Base-by-base conservation (phyloP, 1,140 invertebrate genomes). In the Drosophila fuyamai region DNA sequence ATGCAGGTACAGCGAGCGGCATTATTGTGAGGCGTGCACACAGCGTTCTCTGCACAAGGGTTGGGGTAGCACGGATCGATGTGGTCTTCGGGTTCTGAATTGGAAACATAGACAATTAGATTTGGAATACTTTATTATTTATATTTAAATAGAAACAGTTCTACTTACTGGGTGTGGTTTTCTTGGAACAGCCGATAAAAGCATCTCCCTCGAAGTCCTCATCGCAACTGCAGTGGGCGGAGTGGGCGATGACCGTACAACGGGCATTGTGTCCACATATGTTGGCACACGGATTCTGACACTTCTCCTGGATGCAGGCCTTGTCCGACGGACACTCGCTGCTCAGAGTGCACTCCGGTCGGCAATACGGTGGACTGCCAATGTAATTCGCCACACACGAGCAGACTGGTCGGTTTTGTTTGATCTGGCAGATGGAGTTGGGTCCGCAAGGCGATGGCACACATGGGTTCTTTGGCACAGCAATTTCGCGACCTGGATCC, bases 361-460 rank as follows among this genome's bases (percentile, higher is more conserved):
- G 93, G 91, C 96, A 96, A 77, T 95, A 95, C 27, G 95, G 95
- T 46, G 96, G 95, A 78, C 94, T 95, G 38, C 96, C 96, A 27
- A 95, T 94, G 77, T 96, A 96, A 85, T 96, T 96, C 36, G 94
- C 94, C 62, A 95, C 94, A 81, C 96, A 97, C 5, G 96, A 97
- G 83, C 96, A 97, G 0, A 97, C 96, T 10, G 96, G 95, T 89
- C 95, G 94, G 48, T 95, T 94, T 91, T 96, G 95, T 93, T 95
- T 95, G 43, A 97, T 94, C 94, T 96, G 95, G 90, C 97, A 98
- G 36, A 97, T 94, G 0, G 97, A 97, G 93, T 97, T 97, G 12
- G 96, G 95, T 55, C 97, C 97, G 93, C 97, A 98, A 12, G 96
- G 96, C 47, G 96, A 96, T 38, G 96, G 96, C 44, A 94, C 91